Percentiles rank a stretch among this genome's conserved stretches.
Evolutionary conservation across 2,797 vertebrate genomes (phyloP).

Genomic region (Chrosomus eos): DNA sequence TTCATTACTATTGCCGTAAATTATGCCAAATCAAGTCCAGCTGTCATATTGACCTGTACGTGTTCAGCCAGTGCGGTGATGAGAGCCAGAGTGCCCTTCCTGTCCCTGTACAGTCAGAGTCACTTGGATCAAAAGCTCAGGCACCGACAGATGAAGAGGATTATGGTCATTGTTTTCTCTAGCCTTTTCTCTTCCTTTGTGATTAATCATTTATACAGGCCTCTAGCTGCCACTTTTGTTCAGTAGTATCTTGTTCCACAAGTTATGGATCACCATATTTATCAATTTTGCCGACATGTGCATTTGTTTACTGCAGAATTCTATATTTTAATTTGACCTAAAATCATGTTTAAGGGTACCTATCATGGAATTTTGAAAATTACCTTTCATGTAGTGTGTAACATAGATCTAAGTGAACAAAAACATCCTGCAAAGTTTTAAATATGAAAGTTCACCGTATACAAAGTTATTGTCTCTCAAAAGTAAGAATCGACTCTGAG

Average conservation of each 20-base stretch:
- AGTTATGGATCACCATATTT: conserved; percentile 63
- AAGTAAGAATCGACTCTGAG: no score
- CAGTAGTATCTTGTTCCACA: conserved; percentile 69
- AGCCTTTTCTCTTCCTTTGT: conserved; percentile 61
- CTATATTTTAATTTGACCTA: neutral
- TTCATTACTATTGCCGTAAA: neutral
- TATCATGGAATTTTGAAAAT: no score
- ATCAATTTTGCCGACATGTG: conserved; percentile 52
- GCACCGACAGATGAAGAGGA: conserved; percentile 68
- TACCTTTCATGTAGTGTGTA: no score
- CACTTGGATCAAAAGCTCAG: conserved; percentile 61
- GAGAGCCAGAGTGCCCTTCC: conserved; percentile 30
- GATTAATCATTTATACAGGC: conserved; percentile 86
- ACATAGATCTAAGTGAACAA: no score
- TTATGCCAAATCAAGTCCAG: conserved; percentile 25
- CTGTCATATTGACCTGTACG: conserved; percentile 46
- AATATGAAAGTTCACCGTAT: no score
- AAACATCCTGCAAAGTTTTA: no score
- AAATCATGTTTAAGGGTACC: no score
- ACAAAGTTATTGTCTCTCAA: no score
- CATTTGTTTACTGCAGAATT: neutral
- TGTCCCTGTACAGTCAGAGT: conserved; percentile 52
- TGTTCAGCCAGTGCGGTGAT: conserved; percentile 22
- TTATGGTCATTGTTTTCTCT: conserved; percentile 66
- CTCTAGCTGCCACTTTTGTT: conserved; percentile 76